Evolutionary conservation across 2,113 vertebrate species (phyloP).

Genomic region (Formicarius rufipectus): DNA sequence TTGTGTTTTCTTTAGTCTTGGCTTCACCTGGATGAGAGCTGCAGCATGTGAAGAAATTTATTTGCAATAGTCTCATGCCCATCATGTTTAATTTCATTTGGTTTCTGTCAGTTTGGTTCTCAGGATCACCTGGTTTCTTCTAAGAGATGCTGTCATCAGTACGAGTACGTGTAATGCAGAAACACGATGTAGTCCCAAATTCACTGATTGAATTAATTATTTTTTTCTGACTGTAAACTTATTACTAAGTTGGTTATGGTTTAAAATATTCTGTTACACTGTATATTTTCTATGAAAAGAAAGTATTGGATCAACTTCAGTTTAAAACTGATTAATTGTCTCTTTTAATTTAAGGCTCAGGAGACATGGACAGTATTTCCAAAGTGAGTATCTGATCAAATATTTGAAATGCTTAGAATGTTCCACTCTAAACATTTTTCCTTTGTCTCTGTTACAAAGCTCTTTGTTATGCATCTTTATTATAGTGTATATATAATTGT

Average conservation of each 20-base stretch:
- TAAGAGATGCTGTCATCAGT: neutral
- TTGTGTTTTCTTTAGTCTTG: neutral
- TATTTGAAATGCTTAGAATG: neutral
- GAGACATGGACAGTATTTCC: conserved; percentile 98
- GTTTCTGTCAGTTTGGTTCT: neutral
- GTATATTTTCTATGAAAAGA: neutral
- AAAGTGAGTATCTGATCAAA: conserved; percentile 80
- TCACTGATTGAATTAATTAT: neutral
- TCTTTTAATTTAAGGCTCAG: conserved; percentile 83
- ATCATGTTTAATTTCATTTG: neutral
- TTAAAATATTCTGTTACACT: neutral
- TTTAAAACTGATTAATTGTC: conserved; percentile 11
- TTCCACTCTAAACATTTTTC: neutral
- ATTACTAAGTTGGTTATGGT: neutral
- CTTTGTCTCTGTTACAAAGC: neutral
- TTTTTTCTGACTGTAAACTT: neutral
- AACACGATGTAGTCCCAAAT: neutral
- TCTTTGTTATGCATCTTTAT: neutral
- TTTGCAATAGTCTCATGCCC: neutral
- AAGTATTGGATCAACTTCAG: neutral
- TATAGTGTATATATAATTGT: neutral
- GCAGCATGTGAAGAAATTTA: neutral
- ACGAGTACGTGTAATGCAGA: neutral
- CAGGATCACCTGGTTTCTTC: neutral
- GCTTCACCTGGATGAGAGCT: neutral